A percentile compares a stretch with the other conserved stretches of the same genome.
phyloP scores from a whole-genome alignment of 2,888 invertebrate genomes.

The Idaea straminata region DNA sequence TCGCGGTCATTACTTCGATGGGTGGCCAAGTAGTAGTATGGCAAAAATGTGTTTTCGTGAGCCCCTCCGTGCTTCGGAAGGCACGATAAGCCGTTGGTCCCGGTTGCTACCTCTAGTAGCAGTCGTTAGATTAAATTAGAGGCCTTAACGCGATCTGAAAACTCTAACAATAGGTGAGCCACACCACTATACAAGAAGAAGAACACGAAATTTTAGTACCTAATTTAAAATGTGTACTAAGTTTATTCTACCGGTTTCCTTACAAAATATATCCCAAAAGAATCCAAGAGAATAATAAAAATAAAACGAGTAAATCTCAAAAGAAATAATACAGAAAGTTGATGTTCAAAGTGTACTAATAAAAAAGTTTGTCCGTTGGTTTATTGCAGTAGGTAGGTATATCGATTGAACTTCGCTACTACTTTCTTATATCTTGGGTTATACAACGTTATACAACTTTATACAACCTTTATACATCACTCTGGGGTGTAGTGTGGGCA shows the following conservation, averaged over 20 bases:
- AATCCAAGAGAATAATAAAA: not conserved
- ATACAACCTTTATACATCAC: not conserved
- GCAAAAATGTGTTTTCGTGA: too few relatives aligned
- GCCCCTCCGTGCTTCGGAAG: too few relatives aligned
- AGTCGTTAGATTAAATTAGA: too few relatives aligned
- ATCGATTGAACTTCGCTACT: conserved; percentile 31
- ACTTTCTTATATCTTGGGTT: not conserved
- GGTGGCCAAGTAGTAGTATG: too few relatives aligned
- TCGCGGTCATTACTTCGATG: too few relatives aligned
- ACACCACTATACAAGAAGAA: too few relatives aligned
- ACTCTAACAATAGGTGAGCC: too few relatives aligned
- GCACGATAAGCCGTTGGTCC: too few relatives aligned
- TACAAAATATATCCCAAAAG: not conserved
- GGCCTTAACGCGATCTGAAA: too few relatives aligned
- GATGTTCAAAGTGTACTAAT: conserved; percentile 41
- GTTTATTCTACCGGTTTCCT: not conserved
- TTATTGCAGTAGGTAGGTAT: conserved; percentile 39
- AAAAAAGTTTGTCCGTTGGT: conserved; percentile 45
- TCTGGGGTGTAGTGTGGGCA: not conserved
- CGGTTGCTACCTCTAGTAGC: too few relatives aligned
- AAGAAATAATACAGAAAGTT: not conserved
- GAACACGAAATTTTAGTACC: too few relatives aligned
- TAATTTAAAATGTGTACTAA: not conserved
- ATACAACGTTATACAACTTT: not conserved
- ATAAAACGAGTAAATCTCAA: not conserved